Conservation (phyloP, 2,797 vertebrate species). For the Rallus crepitans region DNA sequence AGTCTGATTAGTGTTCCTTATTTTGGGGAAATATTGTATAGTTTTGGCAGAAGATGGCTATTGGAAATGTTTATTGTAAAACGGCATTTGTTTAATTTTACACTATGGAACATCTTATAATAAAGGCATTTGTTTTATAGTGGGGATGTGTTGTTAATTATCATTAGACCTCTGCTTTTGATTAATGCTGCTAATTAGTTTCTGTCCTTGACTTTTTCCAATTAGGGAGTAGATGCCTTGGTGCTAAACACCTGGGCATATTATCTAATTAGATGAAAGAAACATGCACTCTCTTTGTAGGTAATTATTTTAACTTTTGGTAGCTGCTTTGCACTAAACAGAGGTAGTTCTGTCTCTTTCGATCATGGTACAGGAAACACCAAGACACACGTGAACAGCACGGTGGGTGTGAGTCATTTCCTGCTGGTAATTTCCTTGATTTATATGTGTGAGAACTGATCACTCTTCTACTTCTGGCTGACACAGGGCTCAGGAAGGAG, state of each 20-base stretch:
- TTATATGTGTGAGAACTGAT: neutral
- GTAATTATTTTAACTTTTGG: constrained; percentile 67
- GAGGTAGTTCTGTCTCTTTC: neutral
- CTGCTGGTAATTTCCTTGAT: neutral
- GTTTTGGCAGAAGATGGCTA: constrained; percentile 17
- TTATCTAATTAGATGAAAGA: constrained; percentile 75
- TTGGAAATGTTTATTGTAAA: neutral
- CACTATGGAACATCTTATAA: neutral
- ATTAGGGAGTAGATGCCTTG: constrained; percentile 72
- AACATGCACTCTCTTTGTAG: constrained; percentile 40
- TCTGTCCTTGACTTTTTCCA: constrained; percentile 77
- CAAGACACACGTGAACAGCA: neutral
- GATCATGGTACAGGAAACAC: neutral
- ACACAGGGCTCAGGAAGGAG: neutral
- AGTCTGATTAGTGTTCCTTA: neutral
- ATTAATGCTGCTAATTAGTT: constrained; percentile 79
- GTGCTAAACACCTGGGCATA: constrained; percentile 76
- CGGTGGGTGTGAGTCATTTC: neutral
- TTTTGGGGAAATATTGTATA: neutral
- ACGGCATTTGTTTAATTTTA: neutral
- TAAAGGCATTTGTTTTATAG: constrained; percentile 35
- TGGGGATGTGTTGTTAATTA: constrained; percentile 70
- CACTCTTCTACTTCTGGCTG: neutral
- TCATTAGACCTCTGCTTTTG: constrained; percentile 77
- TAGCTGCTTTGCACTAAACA: neutral